phyloP scores from a whole-genome alignment of 1,140 invertebrate species.

The Belonocnema kinseyi region DNA sequence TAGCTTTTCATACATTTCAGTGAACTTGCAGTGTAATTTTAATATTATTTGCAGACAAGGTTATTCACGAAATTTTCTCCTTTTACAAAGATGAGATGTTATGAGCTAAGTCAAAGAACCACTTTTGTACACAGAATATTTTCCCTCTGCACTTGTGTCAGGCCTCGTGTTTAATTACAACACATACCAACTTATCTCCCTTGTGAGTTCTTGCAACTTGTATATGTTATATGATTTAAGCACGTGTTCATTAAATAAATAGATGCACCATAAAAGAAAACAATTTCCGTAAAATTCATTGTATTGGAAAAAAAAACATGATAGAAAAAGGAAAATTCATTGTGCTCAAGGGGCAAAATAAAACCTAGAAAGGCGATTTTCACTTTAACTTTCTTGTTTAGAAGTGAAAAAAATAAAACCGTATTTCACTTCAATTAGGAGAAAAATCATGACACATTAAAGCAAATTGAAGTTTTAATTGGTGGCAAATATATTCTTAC shows the following conservation, averaged over 20 bases:
- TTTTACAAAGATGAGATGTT: neutral
- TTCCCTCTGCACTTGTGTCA: neutral
- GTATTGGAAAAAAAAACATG: neutral
- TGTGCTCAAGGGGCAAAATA: neutral
- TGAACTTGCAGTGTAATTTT: neutral
- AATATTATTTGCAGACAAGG: constrained; percentile 3
- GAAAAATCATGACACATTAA: neutral
- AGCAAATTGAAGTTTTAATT: too few species aligned
- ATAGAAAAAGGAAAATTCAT: neutral
- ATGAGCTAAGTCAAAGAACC: constrained; percentile 4
- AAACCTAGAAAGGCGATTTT: neutral
- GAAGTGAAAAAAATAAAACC: neutral
- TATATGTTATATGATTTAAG: neutral
- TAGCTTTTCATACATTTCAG: neutral
- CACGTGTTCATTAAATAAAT: neutral
- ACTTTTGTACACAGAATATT: constrained; percentile 9
- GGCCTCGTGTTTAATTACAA: constrained; percentile 10
- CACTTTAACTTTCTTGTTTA: neutral
- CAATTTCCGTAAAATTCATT: neutral
- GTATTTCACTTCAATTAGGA: neutral
- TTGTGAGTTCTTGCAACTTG: neutral
- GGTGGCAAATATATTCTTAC: too few species aligned
- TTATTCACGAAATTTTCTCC: neutral
- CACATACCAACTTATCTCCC: constrained; percentile 19
- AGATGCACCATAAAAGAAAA: constrained; percentile 1